These are phyloP conservation scores for Lateolabrax maculatus DNA, from an alignment of 2,797 vertebrate species.

Conservation along the genomic window DNA sequence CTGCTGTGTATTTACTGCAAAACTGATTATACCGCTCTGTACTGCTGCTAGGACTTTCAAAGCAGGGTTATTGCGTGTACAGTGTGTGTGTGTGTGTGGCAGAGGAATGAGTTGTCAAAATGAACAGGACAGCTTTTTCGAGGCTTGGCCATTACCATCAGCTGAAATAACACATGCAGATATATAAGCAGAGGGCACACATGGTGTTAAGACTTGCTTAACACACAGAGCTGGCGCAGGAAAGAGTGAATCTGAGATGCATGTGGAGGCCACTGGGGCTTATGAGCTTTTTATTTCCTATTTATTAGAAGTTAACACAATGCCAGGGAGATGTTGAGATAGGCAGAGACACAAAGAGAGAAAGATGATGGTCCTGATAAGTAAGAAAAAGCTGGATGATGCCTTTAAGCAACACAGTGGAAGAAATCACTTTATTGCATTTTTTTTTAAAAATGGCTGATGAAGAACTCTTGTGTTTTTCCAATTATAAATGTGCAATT, in stretches of 20 bases:
- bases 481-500: constrained; percentile 13
- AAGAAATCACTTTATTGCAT: neutral
- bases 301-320: constrained; percentile 48
- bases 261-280: constrained; percentile 15
- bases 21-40: constrained; percentile 33
- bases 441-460: neutral
- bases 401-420: neutral
- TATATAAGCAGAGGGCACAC: constrained; percentile 4
- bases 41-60: constrained; percentile 1
- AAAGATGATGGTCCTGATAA: neutral
- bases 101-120: constrained; percentile 38
- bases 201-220: neutral
- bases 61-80: neutral
- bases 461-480: neutral
- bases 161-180: constrained; percentile 23
- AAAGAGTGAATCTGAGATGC: neutral
- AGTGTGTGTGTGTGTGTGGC: constrained; percentile 3
- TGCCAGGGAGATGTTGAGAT: constrained; percentile 3
- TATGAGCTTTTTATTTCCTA: constrained; percentile 38
- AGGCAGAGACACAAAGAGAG: neutral
- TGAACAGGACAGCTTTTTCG: constrained; percentile 23
- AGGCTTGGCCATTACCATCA: constrained; percentile 4
- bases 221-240: constrained; percentile 6
- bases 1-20: constrained; percentile 51
- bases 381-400: neutral